Conservation (phyloP, 1,140 invertebrate species). For the Pteromalus puparum region DNA sequence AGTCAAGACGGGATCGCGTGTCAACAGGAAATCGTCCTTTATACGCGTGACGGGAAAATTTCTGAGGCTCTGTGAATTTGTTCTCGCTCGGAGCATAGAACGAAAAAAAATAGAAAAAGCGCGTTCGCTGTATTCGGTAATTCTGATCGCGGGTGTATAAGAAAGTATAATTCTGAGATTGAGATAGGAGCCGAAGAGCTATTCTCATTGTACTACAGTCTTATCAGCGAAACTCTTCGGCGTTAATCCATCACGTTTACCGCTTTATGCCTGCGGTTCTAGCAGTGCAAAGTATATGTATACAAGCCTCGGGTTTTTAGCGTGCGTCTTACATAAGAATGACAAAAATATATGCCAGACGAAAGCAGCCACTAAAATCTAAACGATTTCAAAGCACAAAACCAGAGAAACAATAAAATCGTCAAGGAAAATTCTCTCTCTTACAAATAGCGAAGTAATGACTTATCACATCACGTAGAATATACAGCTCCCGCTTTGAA, state of each 20-base stretch:
- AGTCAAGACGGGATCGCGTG: constrained; percentile 5
- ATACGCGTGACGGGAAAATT: too few species aligned
- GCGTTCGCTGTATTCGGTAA: too few species aligned
- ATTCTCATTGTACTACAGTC: neutral
- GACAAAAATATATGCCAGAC: neutral
- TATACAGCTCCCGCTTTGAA: too few species aligned
- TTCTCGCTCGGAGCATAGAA: too few species aligned
- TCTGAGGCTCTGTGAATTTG: too few species aligned
- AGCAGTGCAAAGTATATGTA: neutral
- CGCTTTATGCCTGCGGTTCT: neutral
- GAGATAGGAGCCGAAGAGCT: too few species aligned
- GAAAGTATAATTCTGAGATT: too few species aligned
- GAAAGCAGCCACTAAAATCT: neutral
- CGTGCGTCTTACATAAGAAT: neutral
- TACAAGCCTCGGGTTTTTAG: neutral
- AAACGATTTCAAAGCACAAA: neutral
- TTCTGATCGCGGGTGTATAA: too few species aligned
- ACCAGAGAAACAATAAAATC: neutral
- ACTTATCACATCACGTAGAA: too few species aligned
- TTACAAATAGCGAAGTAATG: too few species aligned
- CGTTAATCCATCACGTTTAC: neutral
- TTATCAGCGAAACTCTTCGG: neutral
- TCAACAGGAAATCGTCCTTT: neutral
- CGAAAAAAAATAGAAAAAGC: too few species aligned
- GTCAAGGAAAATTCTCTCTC: too few species aligned